Evolutionary conservation across 2,113 vertebrate species (phyloP).

Genomic region (Trachemys scripta): DNA sequence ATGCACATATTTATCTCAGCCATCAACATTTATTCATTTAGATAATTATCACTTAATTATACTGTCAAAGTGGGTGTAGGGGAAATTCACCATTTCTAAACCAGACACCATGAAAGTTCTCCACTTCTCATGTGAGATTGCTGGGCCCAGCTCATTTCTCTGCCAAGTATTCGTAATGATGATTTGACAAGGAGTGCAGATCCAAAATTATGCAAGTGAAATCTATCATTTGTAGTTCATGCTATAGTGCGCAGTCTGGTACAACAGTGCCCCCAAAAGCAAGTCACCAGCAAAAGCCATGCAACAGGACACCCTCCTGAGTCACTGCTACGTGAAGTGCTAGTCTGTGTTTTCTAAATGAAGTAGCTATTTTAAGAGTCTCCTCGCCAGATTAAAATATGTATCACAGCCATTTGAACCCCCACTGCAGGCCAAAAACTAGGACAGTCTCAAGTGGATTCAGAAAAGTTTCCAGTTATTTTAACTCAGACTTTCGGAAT

Average conservation of each 20-base stretch:
- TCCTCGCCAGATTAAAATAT: neutral
- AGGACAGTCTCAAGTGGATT: slow-evolving; percentile 28
- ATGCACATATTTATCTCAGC: slow-evolving; percentile 82
- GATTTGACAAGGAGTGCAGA: slow-evolving; percentile 57
- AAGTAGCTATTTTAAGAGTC: slow-evolving; percentile 48
- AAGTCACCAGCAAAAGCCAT: neutral
- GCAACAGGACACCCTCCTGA: neutral
- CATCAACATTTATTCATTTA: slow-evolving; percentile 86
- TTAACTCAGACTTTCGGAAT: slow-evolving; percentile 77
- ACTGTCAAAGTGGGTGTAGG: slow-evolving; percentile 65
- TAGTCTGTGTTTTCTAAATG: neutral
- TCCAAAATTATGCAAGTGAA: slow-evolving; percentile 38
- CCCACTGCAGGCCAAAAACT: slow-evolving; percentile 15
- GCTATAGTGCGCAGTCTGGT: slow-evolving; percentile 44
- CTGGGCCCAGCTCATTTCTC: slow-evolving; percentile 57
- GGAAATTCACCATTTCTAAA: slow-evolving; percentile 68
- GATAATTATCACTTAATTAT: slow-evolving; percentile 87
- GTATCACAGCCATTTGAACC: slow-evolving; percentile 23
- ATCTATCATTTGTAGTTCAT: neutral
- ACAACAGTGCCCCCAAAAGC: slow-evolving; percentile 85
- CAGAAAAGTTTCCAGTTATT: slow-evolving; percentile 74
- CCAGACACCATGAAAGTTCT: slow-evolving; percentile 56
- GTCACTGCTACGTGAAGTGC: neutral
- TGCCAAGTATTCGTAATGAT: slow-evolving; percentile 65
- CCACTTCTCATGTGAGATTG: slow-evolving; percentile 37